Evolutionary conservation across 92 coral and sea anemone species (phyloP), one percentile per base, ranked within the genome.

Genomic region (Heliopora coerulea): DNA sequence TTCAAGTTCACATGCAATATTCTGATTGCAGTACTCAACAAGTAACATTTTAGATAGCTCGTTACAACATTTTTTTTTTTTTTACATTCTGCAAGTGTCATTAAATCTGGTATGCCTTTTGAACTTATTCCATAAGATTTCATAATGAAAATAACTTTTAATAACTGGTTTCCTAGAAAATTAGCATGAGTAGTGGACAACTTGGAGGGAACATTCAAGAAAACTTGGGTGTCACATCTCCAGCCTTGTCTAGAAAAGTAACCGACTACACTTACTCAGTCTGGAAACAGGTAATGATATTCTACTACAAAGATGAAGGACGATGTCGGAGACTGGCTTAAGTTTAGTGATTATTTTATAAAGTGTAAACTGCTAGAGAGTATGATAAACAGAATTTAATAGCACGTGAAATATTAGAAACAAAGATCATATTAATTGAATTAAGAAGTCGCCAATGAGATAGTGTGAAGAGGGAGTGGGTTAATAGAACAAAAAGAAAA

Each of bases 271-370:
- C 79, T 40, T 88, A 88, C 72, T 83, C 88, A 40, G 97, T 91
- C 11, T 88, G 85, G 66, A 91, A 91, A 88, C 97, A 91, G 96
- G 97, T 91, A 62, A 56, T n/a, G n/a, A n/a, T n/a, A n/a, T n/a
- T n/a, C n/a, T n/a, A n/a, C n/a, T n/a, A n/a, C n/a, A n/a, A n/a
- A n/a, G n/a, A n/a, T n/a, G n/a, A n/a, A n/a, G n/a, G n/a, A n/a
- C n/a, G n/a, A n/a, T n/a, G n/a, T n/a, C n/a, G n/a, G n/a, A n/a
- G n/a, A n/a, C n/a, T n/a, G n/a, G n/a, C n/a, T n/a, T n/a, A n/a
- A n/a, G n/a, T n/a, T n/a, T n/a, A n/a, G n/a, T n/a, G n/a, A n/a
- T n/a, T n/a, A n/a, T n/a, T n/a, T n/a, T n/a, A n/a, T n/a, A n/a
- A n/a, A n/a, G n/a, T n/a, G n/a, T n/a, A n/a, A n/a, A n/a, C n/a